A percentile compares a stretch with the other conserved stretches of the same genome.
Evolutionary conservation across 2,888 invertebrate genomes (phyloP).

Genomic region (Parochlus steinenii): DNA sequence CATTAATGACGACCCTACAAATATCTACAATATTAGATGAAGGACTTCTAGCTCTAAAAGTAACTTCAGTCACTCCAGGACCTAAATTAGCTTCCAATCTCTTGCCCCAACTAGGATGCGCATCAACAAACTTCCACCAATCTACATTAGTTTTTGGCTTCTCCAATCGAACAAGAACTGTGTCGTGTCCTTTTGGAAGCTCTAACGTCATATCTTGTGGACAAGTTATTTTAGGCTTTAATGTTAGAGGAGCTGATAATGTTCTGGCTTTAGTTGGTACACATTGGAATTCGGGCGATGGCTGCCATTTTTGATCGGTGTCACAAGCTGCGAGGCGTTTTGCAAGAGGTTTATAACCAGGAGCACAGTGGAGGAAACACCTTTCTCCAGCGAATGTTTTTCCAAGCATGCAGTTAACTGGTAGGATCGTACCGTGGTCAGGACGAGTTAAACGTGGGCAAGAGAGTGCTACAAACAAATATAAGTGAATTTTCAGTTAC

Average conservation of each 20-base stretch:
- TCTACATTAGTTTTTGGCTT: conserved; percentile 44
- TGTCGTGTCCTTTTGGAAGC: conserved; percentile 29
- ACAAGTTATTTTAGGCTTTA: conserved; percentile 40
- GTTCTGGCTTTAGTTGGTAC: conserved; percentile 14
- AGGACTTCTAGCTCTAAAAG: conserved; percentile 41
- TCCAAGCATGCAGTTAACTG: conserved; percentile 34
- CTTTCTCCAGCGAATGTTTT: conserved; percentile 30
- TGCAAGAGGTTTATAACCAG: conserved; percentile 29
- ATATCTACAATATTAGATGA: conserved; percentile 35
- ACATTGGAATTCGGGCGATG: conserved; percentile 24
- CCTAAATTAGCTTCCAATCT: conserved; percentile 39
- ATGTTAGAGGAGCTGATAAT: not conserved
- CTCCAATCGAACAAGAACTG: conserved; percentile 31
- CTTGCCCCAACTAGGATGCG: conserved; percentile 44
- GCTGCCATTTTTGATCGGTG: conserved; percentile 24
- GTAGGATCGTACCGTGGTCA: conserved; percentile 34
- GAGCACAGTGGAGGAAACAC: conserved; percentile 33
- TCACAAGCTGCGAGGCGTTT: conserved; percentile 24
- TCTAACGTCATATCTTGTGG: conserved; percentile 41
- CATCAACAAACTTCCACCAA: conserved; percentile 42
- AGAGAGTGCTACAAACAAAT: conserved; percentile 24
- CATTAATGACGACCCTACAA: conserved; percentile 41
- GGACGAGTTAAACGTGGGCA: conserved; percentile 34
- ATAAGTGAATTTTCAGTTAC: not conserved
- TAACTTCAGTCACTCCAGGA: conserved; percentile 39